Base-by-base conservation (phyloP, 2,888 invertebrate species). In the Phortica okadai region DNA sequence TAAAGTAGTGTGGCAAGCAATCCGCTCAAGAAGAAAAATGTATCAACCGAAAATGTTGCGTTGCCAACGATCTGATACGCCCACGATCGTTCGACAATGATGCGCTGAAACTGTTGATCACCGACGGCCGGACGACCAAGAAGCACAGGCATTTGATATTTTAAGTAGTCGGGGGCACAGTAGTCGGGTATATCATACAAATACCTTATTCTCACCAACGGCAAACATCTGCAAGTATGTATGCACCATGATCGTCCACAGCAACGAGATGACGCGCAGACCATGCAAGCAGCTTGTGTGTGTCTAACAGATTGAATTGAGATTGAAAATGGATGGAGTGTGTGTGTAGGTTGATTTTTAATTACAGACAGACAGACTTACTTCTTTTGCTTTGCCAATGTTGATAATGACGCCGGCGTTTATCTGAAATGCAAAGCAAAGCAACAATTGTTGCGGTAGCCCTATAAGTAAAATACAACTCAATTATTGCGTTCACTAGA, bases 11-110 rank as follows among this genome's bases (percentile, higher is more conserved):
- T 95, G 58, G 96, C 94, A 78, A 96, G 92, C 66, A 96, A 92
- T 5, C 96, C 96, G 95, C 96, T 96, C 82, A 97, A 96, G 85
- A 96, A 96, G 92, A 96, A 97, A 92, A 97, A 97, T 6, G 96
- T 96, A 88, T 97, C 97, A 64, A 97, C 97, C 70, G 96, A 96
- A 89, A 95, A 96, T 6, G 96, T 95, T 0, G 96, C 97, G 90
- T 97, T 97, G 77, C 96, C 95, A 77, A 97, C 94, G 0, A 96
- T 95, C 90, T 97, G 96, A 91, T 96, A 97, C 91, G 95, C 93
- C 90, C 95, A 94, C 83, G 94, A 94, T 76, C 95, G 93, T 90
- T 96, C 96, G 0, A 94, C 95, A 80, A 96, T 93, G 1, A 94
- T 93, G 73, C 96, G 93, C 90, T 94, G 92, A 58, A 93, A 94